Conservation (phyloP, 1,140 invertebrate genomes). For the Drosophila tropicalis region DNA sequence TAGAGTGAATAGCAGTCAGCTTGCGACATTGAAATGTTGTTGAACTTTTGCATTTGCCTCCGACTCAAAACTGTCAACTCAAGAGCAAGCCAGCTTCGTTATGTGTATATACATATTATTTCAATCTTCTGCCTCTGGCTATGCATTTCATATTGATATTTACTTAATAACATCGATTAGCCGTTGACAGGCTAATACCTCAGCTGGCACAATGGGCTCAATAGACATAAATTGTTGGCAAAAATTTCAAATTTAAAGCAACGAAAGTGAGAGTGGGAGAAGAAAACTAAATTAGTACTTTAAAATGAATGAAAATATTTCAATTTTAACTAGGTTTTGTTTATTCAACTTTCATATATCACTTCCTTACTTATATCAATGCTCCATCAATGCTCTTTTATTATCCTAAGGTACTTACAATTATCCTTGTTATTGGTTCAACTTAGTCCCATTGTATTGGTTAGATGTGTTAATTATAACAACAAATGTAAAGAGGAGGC, state of each 20-base stretch:
- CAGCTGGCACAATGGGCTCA: slow-evolving; percentile 6
- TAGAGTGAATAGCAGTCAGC: slow-evolving; percentile 42
- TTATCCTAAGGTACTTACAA: background rate
- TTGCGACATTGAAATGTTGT: slow-evolving; percentile 76
- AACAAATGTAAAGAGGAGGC: slow-evolving; percentile 54
- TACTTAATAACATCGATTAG: slow-evolving; percentile 48
- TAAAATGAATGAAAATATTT: too few species aligned
- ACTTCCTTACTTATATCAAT: too few species aligned
- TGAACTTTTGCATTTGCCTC: slow-evolving; percentile 58
- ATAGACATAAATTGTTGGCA: background rate
- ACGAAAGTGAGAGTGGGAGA: background rate
- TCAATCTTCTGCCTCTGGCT: slow-evolving; percentile 30
- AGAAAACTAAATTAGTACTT: too few species aligned
- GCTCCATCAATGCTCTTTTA: too few species aligned
- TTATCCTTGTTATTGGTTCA: background rate
- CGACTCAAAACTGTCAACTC: slow-evolving; percentile 48
- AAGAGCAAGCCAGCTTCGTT: background rate
- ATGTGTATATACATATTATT: background rate
- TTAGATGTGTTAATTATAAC: slow-evolving; percentile 63
- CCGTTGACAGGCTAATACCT: slow-evolving; percentile 5
- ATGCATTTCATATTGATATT: slow-evolving; percentile 54
- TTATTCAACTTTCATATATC: too few species aligned
- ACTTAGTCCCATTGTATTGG: background rate
- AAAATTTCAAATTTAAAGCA: background rate
- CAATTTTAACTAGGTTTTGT: too few species aligned